Evolutionary conservation across 2,113 vertebrate species (phyloP), one percentile per base, ranked within the genome.

Genomic region (Phasianus colchicus): DNA sequence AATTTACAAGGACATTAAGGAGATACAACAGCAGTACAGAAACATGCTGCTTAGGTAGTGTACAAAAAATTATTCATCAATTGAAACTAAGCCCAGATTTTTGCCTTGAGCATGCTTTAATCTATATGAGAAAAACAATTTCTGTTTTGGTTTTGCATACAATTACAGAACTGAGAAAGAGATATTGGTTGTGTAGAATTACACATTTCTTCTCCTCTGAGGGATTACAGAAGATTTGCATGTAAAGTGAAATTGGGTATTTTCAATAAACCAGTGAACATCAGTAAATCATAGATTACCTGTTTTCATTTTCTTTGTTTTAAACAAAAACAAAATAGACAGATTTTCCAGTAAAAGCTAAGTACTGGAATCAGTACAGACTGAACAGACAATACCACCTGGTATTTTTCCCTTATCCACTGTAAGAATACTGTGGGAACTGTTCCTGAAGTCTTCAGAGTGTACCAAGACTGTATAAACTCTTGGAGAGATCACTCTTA

Each of bases 21-120:
- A 90, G 55, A 40, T 76, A 29, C 27, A 86, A 15, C 13, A 92
- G 16, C 30, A 93, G 52, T n/a, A 21, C 9, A 85, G 88, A 88
- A 94, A 86, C 15, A 15, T 11, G 29, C 12, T 69, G 27, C 32
- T 67, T 86, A 77, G 9, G 10, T n/a, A 90, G 38, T 40, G 27
- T 77, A 45, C 43, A 92, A 84, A 91, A 83, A 76, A 75, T 91
- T 58, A 29, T 52, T 87, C 70, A 65, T 43, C 64, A 43, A 20
- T 36, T 93, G 60, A 87, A 95, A 96, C 60, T 47, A 91, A 92
- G 7, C 2, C n/a, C 47, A 88, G 48, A 52, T 86, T 92, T 94
- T 87, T 78, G 64, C 69, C 75, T 78, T 54, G 60, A 92, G 75
- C 69, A n/a, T 61, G 8, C 34, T 93, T 95, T 92, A 81, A 74